These are phyloP conservation scores for Euura lappo DNA, from an alignment of 1,140 invertebrate species.

Conservation along the genomic window DNA sequence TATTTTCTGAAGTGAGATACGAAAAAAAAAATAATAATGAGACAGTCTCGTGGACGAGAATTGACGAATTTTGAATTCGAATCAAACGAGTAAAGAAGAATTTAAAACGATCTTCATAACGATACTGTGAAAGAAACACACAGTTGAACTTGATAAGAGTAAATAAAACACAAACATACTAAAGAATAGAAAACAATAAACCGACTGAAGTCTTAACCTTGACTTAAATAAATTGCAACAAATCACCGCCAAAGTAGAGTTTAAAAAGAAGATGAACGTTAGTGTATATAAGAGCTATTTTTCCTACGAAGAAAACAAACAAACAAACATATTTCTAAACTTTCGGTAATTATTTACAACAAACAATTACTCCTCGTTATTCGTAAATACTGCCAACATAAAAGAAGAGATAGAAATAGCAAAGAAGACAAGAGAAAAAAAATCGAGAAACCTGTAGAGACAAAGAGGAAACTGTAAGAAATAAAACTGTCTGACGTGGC, in stretches of 20 bases:
- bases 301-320: neutral
- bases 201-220: constrained; percentile 13
- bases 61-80: no score
- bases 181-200: neutral
- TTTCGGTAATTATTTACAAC: neutral
- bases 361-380: neutral
- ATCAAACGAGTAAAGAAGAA: no score
- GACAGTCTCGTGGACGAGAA: no score
- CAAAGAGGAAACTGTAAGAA: neutral
- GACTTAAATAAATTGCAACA: constrained; percentile 20
- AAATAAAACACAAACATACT: constrained; percentile 3
- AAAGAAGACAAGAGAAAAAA: neutral
- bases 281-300: constrained; percentile 4
- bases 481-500: neutral
- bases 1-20: no score
- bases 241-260: constrained; percentile 31
- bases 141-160: no score
- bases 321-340: constrained; percentile 6
- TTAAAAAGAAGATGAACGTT: constrained; percentile 14
- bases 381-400: constrained; percentile 7
- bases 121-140: no score
- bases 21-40: no score
- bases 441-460: constrained; percentile 1
- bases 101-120: no score
- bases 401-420: constrained; percentile 12